Evolutionary conservation across 2,113 vertebrate species (phyloP).

Genomic region (Ptyas mucosa): DNA sequence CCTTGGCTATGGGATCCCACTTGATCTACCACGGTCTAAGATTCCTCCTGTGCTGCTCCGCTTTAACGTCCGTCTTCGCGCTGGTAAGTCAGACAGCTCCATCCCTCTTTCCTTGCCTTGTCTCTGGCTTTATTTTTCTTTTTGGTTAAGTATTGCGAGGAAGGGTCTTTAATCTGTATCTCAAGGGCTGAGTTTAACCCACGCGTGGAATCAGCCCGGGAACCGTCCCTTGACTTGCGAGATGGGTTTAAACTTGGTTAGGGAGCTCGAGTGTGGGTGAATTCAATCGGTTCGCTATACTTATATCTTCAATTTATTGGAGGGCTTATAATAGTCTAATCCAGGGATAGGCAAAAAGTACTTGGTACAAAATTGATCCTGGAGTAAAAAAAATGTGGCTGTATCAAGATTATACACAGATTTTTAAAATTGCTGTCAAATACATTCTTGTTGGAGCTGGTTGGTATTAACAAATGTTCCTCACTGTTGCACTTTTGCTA

Average conservation of each 20-base stretch:
- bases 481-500: not conserved
- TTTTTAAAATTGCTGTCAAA: not conserved
- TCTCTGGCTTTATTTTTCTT: accelerated
- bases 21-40: slow-evolving; percentile 79
- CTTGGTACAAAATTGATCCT: not conserved
- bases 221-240: not conserved
- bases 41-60: slow-evolving; percentile 79
- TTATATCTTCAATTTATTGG: not conserved
- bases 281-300: not conserved
- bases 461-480: not conserved
- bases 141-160: not conserved
- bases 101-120: too few relatives aligned
- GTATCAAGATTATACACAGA: not conserved
- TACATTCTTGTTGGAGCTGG: not conserved
- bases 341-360: not conserved
- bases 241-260: not conserved
- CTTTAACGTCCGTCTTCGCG: slow-evolving; percentile 75
- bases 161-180: not conserved
- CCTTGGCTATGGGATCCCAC: slow-evolving; percentile 84
- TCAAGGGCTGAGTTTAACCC: not conserved
- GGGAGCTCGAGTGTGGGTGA: not conserved
- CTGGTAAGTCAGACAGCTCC: slow-evolving; percentile 78
- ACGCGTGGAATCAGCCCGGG: not conserved
- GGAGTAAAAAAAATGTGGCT: slow-evolving; percentile 6
- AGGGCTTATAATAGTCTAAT: not conserved